Evolutionary conservation across 2,888 invertebrate genomes (phyloP), one percentile per base, ranked within the genome.

Genomic region (Cerastis rubricosa): DNA sequence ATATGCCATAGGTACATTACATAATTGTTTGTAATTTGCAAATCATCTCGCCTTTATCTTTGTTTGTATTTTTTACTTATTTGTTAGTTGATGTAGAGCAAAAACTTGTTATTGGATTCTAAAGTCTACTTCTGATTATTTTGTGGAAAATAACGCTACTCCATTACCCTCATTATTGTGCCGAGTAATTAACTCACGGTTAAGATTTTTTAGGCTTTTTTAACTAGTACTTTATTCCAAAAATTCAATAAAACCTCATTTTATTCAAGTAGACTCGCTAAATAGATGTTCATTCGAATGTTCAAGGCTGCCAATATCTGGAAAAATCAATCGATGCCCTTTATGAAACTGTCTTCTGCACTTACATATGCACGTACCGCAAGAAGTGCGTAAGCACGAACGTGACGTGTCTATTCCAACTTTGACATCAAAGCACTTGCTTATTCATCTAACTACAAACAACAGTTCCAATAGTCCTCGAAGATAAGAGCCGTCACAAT

Each of bases 11-110:
- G 14, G 35, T 68, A 68, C n/a, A n/a, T 74, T 68, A 68, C n/a
- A n/a, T 74, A 63, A 68, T 78, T 65, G n/a, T 49, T 71, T 40
- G 29, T 63, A 74, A 78, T 80, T 78, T 82, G 74, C 71, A 78
- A 78, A 82, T 84, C 72, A 80, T 69, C n/a, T 29, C 61, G 61
- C 12, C 6, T 57, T 77, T 77, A 77, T 85, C 71, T 71, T 63
- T 75, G 61, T 75, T 73, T 83, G 49, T 25, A 25, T 70, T 78
- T 65, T 76, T 70, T 72, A 25, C n/a, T n/a, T 78, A 43, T 43
- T 45, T 57, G 35, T 40, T 61, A 14, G 17, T 61, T 43, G 43
- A 74, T 35, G 54, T 61, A 17, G 25, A 75, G 47, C 29, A 82
- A 79, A 82, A 71, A 71, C 14, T 74, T 74, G 64, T 84, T 80